Percentiles rank a stretch among this genome's conserved stretches.
Evolutionary conservation across 2,797 vertebrate species (phyloP).

Genomic region (Chromis chromis): DNA sequence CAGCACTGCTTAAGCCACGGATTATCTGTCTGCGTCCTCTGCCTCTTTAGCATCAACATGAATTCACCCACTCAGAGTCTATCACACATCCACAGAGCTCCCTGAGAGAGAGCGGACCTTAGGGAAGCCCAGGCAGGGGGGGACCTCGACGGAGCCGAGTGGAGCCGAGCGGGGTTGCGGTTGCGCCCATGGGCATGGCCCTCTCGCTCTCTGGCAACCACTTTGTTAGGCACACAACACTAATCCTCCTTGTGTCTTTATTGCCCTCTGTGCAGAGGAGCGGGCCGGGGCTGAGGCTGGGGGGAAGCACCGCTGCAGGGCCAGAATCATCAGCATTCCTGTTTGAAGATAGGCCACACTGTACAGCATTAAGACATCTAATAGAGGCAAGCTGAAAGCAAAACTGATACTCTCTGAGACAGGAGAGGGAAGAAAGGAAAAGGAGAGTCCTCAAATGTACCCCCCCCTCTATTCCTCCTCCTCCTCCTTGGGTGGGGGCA

Average conservation of each 20-base stretch:
- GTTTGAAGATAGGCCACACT: conserved; percentile 83
- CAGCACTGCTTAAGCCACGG: conserved; percentile 78
- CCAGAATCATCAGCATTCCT: conserved; percentile 80
- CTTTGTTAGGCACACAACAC: conserved; percentile 83
- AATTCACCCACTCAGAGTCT: conserved; percentile 84
- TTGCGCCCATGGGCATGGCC: conserved; percentile 82
- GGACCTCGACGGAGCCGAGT: conserved; percentile 56
- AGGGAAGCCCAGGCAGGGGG: conserved; percentile 73
- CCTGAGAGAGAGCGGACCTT: conserved; percentile 79
- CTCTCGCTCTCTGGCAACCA: conserved; percentile 81
- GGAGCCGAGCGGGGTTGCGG: conserved; percentile 60
- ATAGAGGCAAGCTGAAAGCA: conserved; percentile 70
- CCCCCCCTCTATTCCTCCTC: conserved; percentile 27
- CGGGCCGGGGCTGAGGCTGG: conserved; percentile 59
- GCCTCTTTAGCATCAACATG: conserved; percentile 78
- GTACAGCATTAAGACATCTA: conserved; percentile 80
- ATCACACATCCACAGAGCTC: conserved; percentile 83
- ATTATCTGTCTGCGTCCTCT: conserved; percentile 83
- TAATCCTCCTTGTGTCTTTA: conserved; percentile 86
- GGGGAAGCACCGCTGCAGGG: conserved; percentile 74
- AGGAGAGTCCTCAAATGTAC: conserved; percentile 53
- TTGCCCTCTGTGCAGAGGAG: conserved; percentile 80
- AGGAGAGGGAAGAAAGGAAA: conserved; percentile 61
- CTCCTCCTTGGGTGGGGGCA: conserved; percentile 45
- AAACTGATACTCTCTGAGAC: conserved; percentile 65